Percentiles rank a stretch among this genome's conserved stretches.
Evolutionary conservation across 1,140 invertebrate genomes (phyloP).

Genomic region (Psilanteris sp.): DNA sequence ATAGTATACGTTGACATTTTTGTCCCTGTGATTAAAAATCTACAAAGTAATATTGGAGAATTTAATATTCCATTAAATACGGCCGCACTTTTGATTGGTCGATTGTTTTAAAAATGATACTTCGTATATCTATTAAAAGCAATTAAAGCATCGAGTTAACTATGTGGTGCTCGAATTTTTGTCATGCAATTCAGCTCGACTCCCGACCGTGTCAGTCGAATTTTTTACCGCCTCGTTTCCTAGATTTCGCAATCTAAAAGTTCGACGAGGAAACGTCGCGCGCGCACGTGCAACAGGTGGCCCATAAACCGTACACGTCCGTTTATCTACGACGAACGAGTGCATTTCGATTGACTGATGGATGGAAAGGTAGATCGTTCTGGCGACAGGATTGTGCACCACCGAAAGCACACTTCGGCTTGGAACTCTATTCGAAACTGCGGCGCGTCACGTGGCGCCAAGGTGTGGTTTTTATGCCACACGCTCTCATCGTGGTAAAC

Average conservation of each 20-base stretch:
- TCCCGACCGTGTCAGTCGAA: constrained; percentile 31
- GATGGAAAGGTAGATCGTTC: constrained; percentile 65
- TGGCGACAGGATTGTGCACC: constrained; percentile 39
- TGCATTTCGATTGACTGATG: constrained; percentile 72
- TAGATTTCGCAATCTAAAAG: constrained; percentile 67
- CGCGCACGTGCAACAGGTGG: constrained; percentile 68
- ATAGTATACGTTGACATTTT: no score
- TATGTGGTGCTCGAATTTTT: constrained; percentile 36
- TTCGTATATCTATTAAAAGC: constrained; percentile 2
- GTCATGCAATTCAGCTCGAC: constrained; percentile 37
- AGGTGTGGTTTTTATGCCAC: constrained; percentile 11
- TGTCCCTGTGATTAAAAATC: no score
- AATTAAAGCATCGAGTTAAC: constrained; percentile 40
- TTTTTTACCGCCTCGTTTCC: constrained; percentile 62
- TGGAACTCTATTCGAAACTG: constrained; percentile 39
- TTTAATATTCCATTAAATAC: no score
- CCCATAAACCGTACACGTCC: constrained; percentile 69
- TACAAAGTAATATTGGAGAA: no score
- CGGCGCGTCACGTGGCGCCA: constrained; percentile 11
- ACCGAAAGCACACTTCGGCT: constrained; percentile 20
- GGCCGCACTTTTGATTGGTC: no score
- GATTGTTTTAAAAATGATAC: constrained; percentile 1
- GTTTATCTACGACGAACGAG: constrained; percentile 71
- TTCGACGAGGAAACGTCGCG: constrained; percentile 64
- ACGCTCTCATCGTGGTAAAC: not conserved